A percentile compares a stretch with the other conserved stretches of the same genome.
phyloP scores from a whole-genome alignment of 1,140 invertebrate species.

The Tribolium madens region DNA sequence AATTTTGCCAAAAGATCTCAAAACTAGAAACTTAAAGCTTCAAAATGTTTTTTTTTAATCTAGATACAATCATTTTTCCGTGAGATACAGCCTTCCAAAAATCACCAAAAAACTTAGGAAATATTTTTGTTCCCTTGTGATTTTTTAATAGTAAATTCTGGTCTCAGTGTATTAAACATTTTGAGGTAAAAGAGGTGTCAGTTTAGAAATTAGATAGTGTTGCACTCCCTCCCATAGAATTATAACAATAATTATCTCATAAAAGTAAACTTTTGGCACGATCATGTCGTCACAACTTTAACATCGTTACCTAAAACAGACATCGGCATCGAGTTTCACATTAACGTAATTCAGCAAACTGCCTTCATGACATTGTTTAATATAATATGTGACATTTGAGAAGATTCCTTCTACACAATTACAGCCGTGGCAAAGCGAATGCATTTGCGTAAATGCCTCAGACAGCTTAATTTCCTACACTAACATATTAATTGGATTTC shows the following conservation, averaged over 20 bases:
- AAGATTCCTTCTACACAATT: slow-evolving; percentile 53
- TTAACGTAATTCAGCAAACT: slow-evolving; percentile 45
- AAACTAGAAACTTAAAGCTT: too few relatives aligned
- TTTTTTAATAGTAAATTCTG: too few relatives aligned
- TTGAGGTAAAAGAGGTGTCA: neutral
- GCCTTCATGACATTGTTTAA: slow-evolving; percentile 44
- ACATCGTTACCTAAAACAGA: neutral
- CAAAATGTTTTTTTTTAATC: too few relatives aligned
- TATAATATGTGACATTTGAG: slow-evolving; percentile 53
- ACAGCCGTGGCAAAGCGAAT: slow-evolving; percentile 50
- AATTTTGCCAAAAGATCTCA: too few relatives aligned
- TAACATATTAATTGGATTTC: slow-evolving; percentile 57
- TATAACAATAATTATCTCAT: neutral
- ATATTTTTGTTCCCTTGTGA: too few relatives aligned
- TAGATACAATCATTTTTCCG: too few relatives aligned
- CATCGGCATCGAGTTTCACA: slow-evolving; percentile 13
- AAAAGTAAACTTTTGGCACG: neutral
- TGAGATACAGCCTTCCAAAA: too few relatives aligned
- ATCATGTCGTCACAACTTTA: neutral
- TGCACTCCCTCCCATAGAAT: too few relatives aligned
- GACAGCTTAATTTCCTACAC: slow-evolving; percentile 57
- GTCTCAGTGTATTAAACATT: neutral
- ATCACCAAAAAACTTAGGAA: too few relatives aligned
- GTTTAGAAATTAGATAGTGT: neutral
- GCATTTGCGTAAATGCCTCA: slow-evolving; percentile 57